Evolutionary conservation across 2,888 invertebrate species (phyloP).

Genomic region (Mesorhabditis spiculigera): DNA sequence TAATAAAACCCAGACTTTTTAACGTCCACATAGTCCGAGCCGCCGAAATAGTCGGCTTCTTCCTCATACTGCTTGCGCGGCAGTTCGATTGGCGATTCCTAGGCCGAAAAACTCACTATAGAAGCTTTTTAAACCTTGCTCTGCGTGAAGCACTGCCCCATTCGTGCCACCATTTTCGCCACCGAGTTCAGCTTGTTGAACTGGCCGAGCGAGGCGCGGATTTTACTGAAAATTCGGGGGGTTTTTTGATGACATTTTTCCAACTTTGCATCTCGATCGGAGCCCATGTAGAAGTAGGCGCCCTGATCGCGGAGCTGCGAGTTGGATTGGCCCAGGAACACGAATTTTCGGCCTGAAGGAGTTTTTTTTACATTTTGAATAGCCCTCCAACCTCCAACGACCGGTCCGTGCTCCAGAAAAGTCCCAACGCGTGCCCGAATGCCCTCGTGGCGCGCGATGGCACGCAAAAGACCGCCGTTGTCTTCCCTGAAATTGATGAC

Average conservation of each 20-base stretch:
- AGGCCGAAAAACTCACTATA: background rate
- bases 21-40: constrained; percentile 5
- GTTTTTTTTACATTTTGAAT: background rate
- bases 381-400: background rate
- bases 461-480: background rate
- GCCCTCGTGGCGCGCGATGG: background rate
- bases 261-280: background rate
- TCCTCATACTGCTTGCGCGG: constrained; percentile 11
- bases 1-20: background rate
- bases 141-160: constrained; percentile 60
- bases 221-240: constrained; percentile 8
- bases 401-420: background rate
- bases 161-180: constrained; percentile 58
- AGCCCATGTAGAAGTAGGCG: constrained; percentile 10
- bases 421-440: background rate
- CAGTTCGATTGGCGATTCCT: constrained; percentile 11
- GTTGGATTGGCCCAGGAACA: constrained; percentile 15
- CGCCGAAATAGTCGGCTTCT: constrained; percentile 13
- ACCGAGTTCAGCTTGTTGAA: constrained; percentile 27
- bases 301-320: constrained; percentile 19
- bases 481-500: background rate
- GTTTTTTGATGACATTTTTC: too few species aligned
- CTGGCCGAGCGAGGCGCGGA: constrained; percentile 17
- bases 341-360: constrained; percentile 11
- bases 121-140: constrained; percentile 5